Conservation (phyloP, 2,888 invertebrate species). For the Thereva unica region DNA sequence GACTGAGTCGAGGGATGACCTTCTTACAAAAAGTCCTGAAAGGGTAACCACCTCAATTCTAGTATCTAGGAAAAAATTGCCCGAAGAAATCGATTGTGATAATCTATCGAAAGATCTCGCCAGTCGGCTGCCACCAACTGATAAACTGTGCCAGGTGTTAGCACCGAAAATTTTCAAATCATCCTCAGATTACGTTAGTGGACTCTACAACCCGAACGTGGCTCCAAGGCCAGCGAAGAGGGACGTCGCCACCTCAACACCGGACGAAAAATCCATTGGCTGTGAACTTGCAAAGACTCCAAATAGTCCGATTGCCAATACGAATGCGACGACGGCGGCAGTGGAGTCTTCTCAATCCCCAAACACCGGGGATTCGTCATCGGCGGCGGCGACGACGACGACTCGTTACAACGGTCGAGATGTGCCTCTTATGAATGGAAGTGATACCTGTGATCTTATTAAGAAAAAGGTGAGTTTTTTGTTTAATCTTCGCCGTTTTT, state of each 20-base stretch:
- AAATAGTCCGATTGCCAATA: slow-evolving; percentile 35
- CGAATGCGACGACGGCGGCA: slow-evolving; percentile 28
- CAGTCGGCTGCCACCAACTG: slow-evolving; percentile 65
- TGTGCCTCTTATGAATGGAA: slow-evolving; percentile 49
- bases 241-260: slow-evolving; percentile 58
- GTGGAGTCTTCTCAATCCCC: slow-evolving; percentile 15
- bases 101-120: slow-evolving; percentile 68
- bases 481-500: slow-evolving; percentile 32
- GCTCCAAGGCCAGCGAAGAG: slow-evolving; percentile 53
- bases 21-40: slow-evolving; percentile 22
- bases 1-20: slow-evolving; percentile 44
- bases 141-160: slow-evolving; percentile 67
- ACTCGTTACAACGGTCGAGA: neutral
- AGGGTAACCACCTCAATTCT: neutral
- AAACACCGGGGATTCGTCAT: neutral
- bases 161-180: slow-evolving; percentile 54
- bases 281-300: slow-evolving; percentile 39
- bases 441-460: slow-evolving; percentile 66
- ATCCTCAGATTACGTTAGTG: slow-evolving; percentile 54
- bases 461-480: slow-evolving; percentile 61
- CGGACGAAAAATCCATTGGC: slow-evolving; percentile 42
- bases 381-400: no score
- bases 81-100: slow-evolving; percentile 81
- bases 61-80: slow-evolving; percentile 59
- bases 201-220: slow-evolving; percentile 56